A percentile compares a stretch with the other conserved stretches of the same genome.
Conservation (phyloP, 2,113 vertebrate genomes). For the Hippolais icterina region DNA sequence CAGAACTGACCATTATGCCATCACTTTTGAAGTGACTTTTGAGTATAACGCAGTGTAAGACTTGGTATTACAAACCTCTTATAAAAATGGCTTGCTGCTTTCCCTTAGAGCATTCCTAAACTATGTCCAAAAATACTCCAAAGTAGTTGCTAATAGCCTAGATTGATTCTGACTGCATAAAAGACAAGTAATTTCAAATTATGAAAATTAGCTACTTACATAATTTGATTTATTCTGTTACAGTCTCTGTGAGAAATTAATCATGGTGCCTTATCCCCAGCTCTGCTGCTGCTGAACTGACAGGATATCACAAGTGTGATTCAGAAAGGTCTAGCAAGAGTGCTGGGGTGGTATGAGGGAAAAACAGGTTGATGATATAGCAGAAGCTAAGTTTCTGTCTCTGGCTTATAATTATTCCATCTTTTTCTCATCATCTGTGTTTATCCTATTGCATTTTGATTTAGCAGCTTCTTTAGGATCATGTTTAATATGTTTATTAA, state of each 20-base stretch:
- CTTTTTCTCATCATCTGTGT: background rate
- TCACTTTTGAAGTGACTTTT: background rate
- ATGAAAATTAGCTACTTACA: background rate
- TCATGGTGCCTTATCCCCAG: background rate
- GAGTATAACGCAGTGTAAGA: background rate
- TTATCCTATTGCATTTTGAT: background rate
- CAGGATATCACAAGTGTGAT: background rate
- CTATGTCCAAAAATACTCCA: background rate
- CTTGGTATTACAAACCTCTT: background rate
- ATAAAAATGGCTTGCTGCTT: background rate
- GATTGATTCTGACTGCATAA: background rate
- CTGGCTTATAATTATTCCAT: background rate
- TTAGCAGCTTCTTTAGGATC: background rate
- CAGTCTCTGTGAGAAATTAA: background rate
- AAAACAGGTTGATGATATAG: background rate
- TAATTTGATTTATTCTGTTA: constrained; percentile 6
- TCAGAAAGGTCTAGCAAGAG: background rate
- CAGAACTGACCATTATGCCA: background rate
- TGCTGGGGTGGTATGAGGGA: background rate
- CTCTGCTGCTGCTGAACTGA: background rate
- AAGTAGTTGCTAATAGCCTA: background rate
- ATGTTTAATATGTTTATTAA: background rate
- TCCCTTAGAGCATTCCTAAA: background rate
- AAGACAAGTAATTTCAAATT: background rate
- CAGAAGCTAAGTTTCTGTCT: background rate